These are phyloP conservation scores for Tachina fera DNA, from an alignment of 2,888 invertebrate species.

Conservation along the genomic window DNA sequence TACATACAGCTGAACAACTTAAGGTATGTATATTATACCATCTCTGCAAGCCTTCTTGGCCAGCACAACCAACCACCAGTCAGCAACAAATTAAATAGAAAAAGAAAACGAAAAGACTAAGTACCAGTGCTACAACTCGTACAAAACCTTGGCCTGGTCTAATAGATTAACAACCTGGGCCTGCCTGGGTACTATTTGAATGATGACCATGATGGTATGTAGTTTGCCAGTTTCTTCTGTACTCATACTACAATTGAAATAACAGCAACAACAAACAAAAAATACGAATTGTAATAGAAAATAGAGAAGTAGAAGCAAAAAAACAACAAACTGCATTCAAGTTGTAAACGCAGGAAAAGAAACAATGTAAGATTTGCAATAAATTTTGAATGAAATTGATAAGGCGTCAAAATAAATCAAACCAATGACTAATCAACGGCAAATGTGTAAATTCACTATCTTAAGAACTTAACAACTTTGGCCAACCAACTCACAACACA, in stretches of 20 bases:
- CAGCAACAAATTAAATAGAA: not conserved
- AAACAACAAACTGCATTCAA: constrained; percentile 11
- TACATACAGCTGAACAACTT: not conserved
- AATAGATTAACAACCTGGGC: constrained; percentile 27
- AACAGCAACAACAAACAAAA: constrained; percentile 20
- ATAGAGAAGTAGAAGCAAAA: constrained; percentile 9
- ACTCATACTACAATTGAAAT: constrained; percentile 7
- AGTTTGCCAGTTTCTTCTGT: constrained; percentile 34
- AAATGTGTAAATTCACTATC: constrained; percentile 75
- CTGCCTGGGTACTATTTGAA: constrained; percentile 49
- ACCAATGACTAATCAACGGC: constrained; percentile 75
- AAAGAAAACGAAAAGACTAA: not conserved
- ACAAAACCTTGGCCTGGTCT: constrained; percentile 7
- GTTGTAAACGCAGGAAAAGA: constrained; percentile 71
- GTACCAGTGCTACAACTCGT: constrained; percentile 16
- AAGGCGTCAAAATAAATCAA: constrained; percentile 83
- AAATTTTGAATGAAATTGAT: constrained; percentile 82
- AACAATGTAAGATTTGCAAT: constrained; percentile 81
- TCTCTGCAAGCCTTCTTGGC: not conserved
- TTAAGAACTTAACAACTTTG: constrained; percentile 77
- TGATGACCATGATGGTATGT: constrained; percentile 55
- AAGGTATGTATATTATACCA: not conserved
- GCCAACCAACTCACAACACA: constrained; percentile 43
- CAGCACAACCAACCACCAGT: constrained; percentile 18
- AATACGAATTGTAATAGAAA: not conserved